Base-by-base conservation (phyloP, 2,113 vertebrate species). In the Notiomystis cincta region DNA sequence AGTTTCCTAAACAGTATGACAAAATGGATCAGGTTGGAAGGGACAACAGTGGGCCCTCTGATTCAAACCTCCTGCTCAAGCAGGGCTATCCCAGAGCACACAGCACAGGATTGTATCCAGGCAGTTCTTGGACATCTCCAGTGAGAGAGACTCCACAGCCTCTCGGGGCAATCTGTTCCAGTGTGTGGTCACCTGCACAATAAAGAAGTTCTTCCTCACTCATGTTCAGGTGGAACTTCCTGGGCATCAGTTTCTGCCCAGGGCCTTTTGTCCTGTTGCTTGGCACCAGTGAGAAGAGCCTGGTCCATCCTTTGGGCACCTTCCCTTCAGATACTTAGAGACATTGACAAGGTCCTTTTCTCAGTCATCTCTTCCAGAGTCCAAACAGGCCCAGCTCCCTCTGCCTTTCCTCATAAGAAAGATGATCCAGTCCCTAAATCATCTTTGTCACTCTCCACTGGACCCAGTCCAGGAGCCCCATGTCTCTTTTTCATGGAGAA, bases 121-220 rank as follows among this genome's bases (percentile, higher is more conserved):
- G 31, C 0, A 4, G 40, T 10, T 61, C 45, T 31, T 15, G 47
- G 61, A 1, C 5, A 61, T 47, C 40, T 47, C 15, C 40, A 62
- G 35, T 15, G 18, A 76, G 1, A 5, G n/a, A 47, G n/a, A 61
- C 15, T 42, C 31, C 35, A 54, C 40, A 35, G 1, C 24, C 30
- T 61, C 54, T 45, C 30, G 35, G 58, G 10, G 2, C 18, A 50
- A 37, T 18, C 19, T 58, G 10, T 31, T 35, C 11, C 62, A 61
- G 3, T 7, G 30, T 0, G 1, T 2, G 4, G 21, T 15, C 61
- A 67, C 9, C 20, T 10, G 8, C 53, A 76, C 30, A 47, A 20
- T 19, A 13, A 58, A 50, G 28, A 13, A 47, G 4, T 3, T 89
- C 54, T 54, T 42, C 25, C 40, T 54, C 18, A 33, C 40, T 54